These are phyloP conservation scores for Mamestra configurata DNA, from an alignment of 1,140 invertebrate genomes.

Conservation along the genomic window DNA sequence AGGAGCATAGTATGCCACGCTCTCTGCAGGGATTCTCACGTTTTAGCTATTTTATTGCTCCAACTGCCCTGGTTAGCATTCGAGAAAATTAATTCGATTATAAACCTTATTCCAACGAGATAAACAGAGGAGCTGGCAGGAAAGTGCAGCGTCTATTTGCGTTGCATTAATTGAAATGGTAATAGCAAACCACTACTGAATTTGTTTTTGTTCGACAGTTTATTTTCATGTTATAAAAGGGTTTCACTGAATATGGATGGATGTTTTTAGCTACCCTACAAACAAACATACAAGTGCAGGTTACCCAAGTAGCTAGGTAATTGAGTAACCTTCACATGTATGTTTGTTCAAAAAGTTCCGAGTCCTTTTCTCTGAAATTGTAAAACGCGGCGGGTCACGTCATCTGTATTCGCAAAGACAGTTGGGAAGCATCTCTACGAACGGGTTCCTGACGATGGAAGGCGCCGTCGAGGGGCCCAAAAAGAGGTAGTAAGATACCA, in stretches of 20 bases:
- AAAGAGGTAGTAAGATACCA: no score
- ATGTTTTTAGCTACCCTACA: neutral
- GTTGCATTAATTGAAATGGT: constrained; percentile 33
- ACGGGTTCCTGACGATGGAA: no score
- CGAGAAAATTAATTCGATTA: neutral
- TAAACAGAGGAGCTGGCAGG: neutral
- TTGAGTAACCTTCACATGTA: no score
- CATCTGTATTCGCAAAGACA: no score
- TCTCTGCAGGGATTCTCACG: constrained; percentile 77
- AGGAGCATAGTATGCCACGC: constrained; percentile 61
- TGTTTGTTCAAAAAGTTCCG: no score
- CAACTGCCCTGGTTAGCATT: constrained; percentile 30
- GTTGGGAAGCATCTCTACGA: no score
- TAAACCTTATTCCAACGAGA: constrained; percentile 27
- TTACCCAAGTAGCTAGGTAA: no score
- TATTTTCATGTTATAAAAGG: constrained; percentile 13
- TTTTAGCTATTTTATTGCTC: constrained; percentile 70
- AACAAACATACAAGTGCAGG: no score
- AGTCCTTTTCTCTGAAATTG: no score
- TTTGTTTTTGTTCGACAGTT: constrained; percentile 1
- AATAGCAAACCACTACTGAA: constrained; percentile 15
- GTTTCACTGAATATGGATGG: neutral
- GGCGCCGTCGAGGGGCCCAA: no score
- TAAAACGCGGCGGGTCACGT: no score
- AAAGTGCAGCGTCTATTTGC: constrained; percentile 4